Conservation (phyloP, 2,888 invertebrate species). For the Spodoptera picta region DNA sequence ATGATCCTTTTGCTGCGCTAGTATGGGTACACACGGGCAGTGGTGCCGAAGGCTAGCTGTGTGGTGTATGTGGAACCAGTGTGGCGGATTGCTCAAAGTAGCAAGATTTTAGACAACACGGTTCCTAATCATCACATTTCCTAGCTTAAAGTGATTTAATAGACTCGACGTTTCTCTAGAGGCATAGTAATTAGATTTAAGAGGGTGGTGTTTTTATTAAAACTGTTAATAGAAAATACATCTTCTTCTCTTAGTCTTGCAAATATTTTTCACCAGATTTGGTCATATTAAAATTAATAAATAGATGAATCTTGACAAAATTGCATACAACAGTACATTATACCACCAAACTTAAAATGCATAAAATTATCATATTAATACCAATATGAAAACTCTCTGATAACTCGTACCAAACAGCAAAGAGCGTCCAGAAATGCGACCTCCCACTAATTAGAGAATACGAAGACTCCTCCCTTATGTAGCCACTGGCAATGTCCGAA, state of each 20-base stretch:
- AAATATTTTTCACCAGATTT: too few relatives aligned
- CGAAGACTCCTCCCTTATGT: constrained; percentile 61
- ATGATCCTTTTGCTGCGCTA: constrained; percentile 73
- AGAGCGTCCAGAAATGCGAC: constrained; percentile 68
- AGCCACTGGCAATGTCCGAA: constrained; percentile 62
- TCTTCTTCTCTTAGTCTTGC: too few relatives aligned
- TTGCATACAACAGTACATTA: too few relatives aligned
- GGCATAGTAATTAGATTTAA: too few relatives aligned
- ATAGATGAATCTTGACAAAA: too few relatives aligned
- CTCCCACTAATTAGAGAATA: constrained; percentile 73
- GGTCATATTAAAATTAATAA: too few relatives aligned
- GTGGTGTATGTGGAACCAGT: constrained; percentile 47
- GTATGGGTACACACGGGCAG: constrained; percentile 47
- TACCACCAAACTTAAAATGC: constrained; percentile 2
- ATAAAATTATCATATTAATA: constrained; percentile 30
- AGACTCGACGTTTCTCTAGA: too few relatives aligned
- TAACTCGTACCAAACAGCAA: constrained; percentile 63
- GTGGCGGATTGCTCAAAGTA: constrained; percentile 17
- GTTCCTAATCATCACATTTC: too few relatives aligned
- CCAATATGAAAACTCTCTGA: constrained; percentile 15
- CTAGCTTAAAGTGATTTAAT: too few relatives aligned
- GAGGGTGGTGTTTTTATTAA: too few relatives aligned
- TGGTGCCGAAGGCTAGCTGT: constrained; percentile 62
- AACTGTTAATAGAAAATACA: too few relatives aligned
- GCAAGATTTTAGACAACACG: constrained; percentile 13